phyloP scores from a whole-genome alignment of 2,797 vertebrate genomes.

The Sebastes steindachneri region DNA sequence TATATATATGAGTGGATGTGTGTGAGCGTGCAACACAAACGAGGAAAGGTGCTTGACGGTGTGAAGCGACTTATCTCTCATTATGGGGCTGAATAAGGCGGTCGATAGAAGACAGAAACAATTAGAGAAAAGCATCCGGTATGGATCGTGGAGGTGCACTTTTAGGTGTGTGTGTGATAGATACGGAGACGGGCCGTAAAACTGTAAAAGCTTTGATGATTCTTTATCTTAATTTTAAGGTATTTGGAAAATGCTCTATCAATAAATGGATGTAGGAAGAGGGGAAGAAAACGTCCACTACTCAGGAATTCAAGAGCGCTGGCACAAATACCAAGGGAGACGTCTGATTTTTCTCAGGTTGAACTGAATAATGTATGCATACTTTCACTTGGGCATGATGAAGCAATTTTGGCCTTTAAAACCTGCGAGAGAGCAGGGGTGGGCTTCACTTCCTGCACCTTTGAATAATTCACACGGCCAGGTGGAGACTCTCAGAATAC shows the following conservation, averaged over 20 bases:
- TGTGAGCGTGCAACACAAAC: slow-evolving; percentile 62
- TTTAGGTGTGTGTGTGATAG: slow-evolving; percentile 26
- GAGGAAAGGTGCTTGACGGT: slow-evolving; percentile 68
- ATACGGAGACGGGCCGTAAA: neutral
- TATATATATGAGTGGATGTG: slow-evolving; percentile 40
- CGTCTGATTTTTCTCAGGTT: slow-evolving; percentile 90
- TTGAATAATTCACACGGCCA: slow-evolving; percentile 95
- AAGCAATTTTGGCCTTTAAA: slow-evolving; percentile 97
- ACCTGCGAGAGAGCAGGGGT: slow-evolving; percentile 80
- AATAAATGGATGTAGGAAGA: slow-evolving; percentile 35
- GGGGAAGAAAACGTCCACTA: slow-evolving; percentile 73
- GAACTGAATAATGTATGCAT: slow-evolving; percentile 97
- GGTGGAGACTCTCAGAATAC: slow-evolving; percentile 89
- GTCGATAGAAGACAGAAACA: slow-evolving; percentile 57
- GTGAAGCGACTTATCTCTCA: slow-evolving; percentile 82
- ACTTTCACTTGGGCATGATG: slow-evolving; percentile 95
- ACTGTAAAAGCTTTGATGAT: slow-evolving; percentile 29
- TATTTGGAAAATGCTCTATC: slow-evolving; percentile 34
- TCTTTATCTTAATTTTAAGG: slow-evolving; percentile 1
- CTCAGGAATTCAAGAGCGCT: slow-evolving; percentile 86
- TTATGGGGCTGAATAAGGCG: slow-evolving; percentile 67
- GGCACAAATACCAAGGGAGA: slow-evolving; percentile 87
- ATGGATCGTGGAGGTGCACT: slow-evolving; percentile 1
- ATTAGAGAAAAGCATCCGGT: slow-evolving; percentile 41
- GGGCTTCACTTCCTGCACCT: slow-evolving; percentile 88